phyloP scores from a whole-genome alignment of 2,888 invertebrate species.

The Tipula confusa region DNA sequence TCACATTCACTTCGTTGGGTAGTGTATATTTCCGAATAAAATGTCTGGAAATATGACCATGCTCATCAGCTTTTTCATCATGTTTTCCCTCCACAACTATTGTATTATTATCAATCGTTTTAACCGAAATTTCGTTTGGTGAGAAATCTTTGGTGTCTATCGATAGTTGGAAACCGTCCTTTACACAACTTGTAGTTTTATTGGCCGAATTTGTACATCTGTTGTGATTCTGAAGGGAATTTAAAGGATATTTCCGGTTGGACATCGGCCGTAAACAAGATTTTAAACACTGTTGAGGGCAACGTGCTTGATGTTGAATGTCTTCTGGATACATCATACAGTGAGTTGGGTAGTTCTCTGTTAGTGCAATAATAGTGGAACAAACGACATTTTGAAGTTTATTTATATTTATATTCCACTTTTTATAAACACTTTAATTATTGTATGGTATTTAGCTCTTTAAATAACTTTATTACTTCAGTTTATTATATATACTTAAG shows the following conservation, averaged over 20 bases:
- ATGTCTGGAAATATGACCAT: conserved; percentile 73
- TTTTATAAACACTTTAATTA: background rate
- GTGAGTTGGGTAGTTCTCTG: background rate
- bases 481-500: too few relatives aligned
- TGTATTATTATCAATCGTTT: conserved; percentile 58
- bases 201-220: background rate
- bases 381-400: background rate
- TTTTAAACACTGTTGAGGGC: background rate
- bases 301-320: background rate
- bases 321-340: background rate
- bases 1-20: conserved; percentile 64
- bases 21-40: conserved; percentile 68
- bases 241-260: background rate
- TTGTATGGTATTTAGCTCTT: too few relatives aligned
- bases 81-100: conserved; percentile 65
- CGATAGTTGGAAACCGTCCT: conserved; percentile 64
- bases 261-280: background rate
- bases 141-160: conserved; percentile 65
- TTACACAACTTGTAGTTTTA: conserved; percentile 50
- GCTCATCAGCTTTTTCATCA: conserved; percentile 65
- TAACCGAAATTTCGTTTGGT: conserved; percentile 64
- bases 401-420: background rate
- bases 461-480: too few relatives aligned
- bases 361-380: background rate
- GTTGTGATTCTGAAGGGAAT: background rate